A percentile compares a stretch with the other conserved stretches of the same genome.
These are phyloP conservation scores for Smutsia gigantea DNA, from an alignment of 2,797 vertebrate genomes.

Conservation along the genomic window DNA sequence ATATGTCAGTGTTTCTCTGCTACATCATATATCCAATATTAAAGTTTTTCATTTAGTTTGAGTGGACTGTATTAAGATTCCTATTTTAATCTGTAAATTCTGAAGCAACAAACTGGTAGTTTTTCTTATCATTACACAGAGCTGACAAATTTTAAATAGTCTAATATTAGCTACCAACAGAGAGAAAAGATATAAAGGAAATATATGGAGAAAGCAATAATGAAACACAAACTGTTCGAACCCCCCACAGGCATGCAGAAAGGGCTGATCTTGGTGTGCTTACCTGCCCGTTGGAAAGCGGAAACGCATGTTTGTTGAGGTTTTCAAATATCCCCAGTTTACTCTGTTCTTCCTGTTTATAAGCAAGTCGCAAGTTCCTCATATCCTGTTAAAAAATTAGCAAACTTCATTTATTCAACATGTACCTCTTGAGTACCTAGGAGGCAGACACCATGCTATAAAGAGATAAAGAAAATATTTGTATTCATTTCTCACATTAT, in stretches of 20 bases:
- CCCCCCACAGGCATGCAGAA: background rate
- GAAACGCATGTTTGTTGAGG: conserved; percentile 92
- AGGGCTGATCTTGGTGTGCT: conserved; percentile 59
- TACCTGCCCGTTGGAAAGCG: conserved; percentile 93
- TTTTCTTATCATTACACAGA: conserved; percentile 42
- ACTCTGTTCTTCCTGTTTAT: conserved; percentile 92
- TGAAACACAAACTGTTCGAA: background rate
- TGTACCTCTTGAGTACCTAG: background rate
- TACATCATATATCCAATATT: background rate
- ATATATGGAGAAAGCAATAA: background rate
- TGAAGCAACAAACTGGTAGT: conserved; percentile 33
- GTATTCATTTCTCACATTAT: conserved; percentile 21
- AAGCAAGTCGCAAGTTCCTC: conserved; percentile 95
- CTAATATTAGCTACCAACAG: conserved; percentile 27
- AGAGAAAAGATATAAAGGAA: conserved; percentile 31
- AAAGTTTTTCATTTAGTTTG: conserved; percentile 36
- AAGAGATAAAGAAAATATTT: conserved; percentile 12
- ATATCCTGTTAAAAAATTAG: conserved; percentile 91
- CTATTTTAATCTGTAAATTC: conserved; percentile 37
- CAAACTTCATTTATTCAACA: conserved; percentile 50
- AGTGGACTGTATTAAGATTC: background rate
- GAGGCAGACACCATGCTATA: background rate
- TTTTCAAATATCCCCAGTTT: conserved; percentile 93
- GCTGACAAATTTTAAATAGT: conserved; percentile 36
- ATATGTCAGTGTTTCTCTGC: conserved; percentile 33